A percentile compares a stretch with the other conserved stretches of the same genome.
Conservation (phyloP, 1,140 invertebrate genomes). For the Saccostrea glomerata region DNA sequence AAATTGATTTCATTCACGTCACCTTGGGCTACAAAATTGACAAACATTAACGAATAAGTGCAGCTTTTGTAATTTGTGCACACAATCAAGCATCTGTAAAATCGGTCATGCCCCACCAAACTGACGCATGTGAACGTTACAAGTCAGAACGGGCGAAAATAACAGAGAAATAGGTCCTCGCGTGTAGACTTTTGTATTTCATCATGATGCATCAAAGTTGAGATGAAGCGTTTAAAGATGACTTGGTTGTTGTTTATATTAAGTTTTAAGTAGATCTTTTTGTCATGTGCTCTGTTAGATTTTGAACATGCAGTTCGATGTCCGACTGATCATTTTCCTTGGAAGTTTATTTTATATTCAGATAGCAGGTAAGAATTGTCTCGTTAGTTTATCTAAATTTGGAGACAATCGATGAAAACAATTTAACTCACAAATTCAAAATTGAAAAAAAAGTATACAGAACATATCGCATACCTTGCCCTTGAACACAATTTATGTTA, state of each 20-base stretch:
- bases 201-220: slow-evolving; percentile 16
- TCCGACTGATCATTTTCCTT: not conserved
- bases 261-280: not conserved
- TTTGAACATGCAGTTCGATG: not conserved
- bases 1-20: not conserved
- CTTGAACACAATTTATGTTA: too few relatives aligned
- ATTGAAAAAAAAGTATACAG: too few relatives aligned
- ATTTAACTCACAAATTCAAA: too few relatives aligned
- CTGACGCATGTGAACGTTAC: not conserved
- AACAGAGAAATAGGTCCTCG: not conserved
- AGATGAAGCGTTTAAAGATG: slow-evolving; percentile 9
- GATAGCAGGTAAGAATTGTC: not conserved
- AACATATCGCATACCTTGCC: too few relatives aligned
- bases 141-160: not conserved
- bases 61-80: not conserved
- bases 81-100: not conserved
- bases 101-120: not conserved
- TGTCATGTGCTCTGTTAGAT: not conserved
- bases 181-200: not conserved
- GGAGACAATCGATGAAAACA: not conserved
- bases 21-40: not conserved
- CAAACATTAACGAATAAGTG: not conserved
- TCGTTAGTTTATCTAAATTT: not conserved
- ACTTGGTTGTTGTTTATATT: not conserved
- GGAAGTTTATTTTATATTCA: not conserved